Evolutionary conservation across 30 jellyfish, hydroid and myxozoan genomes (phyloP), one percentile per base, ranked within the genome.

Genomic region (Clytia hemisphaerica): DNA sequence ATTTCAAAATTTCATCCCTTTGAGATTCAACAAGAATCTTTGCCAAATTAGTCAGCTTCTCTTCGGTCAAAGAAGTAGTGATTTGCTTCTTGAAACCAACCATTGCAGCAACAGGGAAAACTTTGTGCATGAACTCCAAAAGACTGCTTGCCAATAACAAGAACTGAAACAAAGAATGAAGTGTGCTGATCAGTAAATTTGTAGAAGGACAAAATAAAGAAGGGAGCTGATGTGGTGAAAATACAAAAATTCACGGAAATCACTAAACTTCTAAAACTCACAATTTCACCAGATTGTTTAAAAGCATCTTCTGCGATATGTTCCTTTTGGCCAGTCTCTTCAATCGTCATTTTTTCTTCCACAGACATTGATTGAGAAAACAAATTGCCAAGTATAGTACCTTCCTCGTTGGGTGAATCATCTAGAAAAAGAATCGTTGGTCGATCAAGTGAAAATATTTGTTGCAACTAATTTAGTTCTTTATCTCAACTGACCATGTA

Each of bases 251-350:
- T 7, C 7, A 24, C 61, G 6, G 7, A 25, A 16, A 26, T 24
- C 21, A 71, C 4, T 4, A 58, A 45, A n/a, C 10, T 5, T 22
- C 24, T 33, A 0, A 37, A 42, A 74, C 93, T 45, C 49, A 78
- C 96, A 42, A 86, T 86, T 51, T 86, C 96, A 59, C 80, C 55
- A 3, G 96, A 86, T 61, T 86, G 96, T n/a, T 78, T 53, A 62
- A 63, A 71, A 10, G 85, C 84, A 33, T 55, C 93, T 5, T 77
- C 84, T 4, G 77, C 83, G n/a, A n/a, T n/a, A n/a, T n/a, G n/a
- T 27, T 76, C 37, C 51, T 46, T 67, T 28, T 72, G 76, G 30
- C 42, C 58, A 45, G 51, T 67, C 16, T 62, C 67, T 9, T 78
- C 92, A 19, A 9, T 34, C 4, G 66, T 51, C 34, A 73, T 6